Evolutionary conservation across 2,113 vertebrate species (phyloP).

Genomic region (Ciconia maguari): DNA sequence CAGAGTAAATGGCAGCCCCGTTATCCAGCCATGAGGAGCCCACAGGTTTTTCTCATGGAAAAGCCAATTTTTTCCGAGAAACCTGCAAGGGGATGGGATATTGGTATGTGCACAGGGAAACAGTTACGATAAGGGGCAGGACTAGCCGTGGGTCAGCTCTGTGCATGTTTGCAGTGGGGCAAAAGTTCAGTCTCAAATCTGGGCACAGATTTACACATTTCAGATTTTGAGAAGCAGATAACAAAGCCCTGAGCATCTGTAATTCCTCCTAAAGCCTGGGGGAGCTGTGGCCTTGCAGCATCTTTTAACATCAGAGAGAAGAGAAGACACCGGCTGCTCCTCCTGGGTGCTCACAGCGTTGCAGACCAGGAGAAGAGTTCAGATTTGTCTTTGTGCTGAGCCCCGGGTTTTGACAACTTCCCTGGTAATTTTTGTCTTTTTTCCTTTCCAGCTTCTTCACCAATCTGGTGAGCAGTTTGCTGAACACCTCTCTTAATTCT

Average conservation of each 20-base stretch:
- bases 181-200: not conserved
- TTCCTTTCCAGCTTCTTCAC: conserved; percentile 11
- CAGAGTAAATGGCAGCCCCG: not conserved
- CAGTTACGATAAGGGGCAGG: accelerated
- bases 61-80: not conserved
- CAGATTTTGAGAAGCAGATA: not conserved
- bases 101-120: accelerated
- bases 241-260: not conserved
- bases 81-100: not conserved
- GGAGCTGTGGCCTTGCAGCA: not conserved
- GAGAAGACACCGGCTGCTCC: not conserved
- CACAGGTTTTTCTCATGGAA: not conserved
- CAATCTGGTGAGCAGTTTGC: not conserved
- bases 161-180: not conserved
- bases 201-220: accelerated
- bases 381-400: not conserved
- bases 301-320: not conserved
- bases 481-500: not conserved
- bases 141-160: not conserved
- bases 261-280: not conserved
- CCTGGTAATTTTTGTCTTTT: not conserved
- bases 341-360: accelerated
- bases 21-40: not conserved
- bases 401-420: not conserved
- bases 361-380: not conserved